Evolutionary conservation across 2,888 invertebrate genomes (phyloP).

Genomic region (Allolobophora icterica): DNA sequence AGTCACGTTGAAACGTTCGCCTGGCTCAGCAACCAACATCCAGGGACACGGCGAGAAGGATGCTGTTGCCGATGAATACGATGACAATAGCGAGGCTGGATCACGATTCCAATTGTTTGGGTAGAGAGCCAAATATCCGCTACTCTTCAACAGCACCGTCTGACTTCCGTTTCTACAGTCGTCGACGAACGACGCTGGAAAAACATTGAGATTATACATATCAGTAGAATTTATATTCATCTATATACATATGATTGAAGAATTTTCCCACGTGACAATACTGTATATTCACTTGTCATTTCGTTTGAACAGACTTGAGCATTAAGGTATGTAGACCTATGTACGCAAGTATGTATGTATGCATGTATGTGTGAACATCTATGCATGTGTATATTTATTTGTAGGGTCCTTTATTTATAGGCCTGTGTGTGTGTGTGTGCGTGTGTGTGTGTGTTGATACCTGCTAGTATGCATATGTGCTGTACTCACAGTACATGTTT

Average conservation of each 20-base stretch:
- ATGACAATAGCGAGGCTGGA: not conserved
- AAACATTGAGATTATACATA: not conserved
- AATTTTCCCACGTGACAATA: too few species aligned
- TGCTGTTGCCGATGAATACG: not conserved
- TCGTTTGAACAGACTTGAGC: not conserved
- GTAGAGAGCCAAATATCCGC: conserved; percentile 40
- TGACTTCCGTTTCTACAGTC: conserved; percentile 36
- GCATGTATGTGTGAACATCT: not conserved
- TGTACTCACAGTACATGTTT: not conserved
- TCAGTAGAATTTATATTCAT: not conserved
- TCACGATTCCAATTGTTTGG: conserved; percentile 31
- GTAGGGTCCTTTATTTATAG: not conserved
- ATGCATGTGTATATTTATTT: conserved; percentile 6
- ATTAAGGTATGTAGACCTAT: not conserved
- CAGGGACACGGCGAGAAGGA: conserved; percentile 35
- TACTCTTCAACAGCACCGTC: conserved; percentile 31
- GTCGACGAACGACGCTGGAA: conserved; percentile 40
- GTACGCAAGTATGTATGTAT: not conserved
- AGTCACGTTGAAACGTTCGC: conserved; percentile 39
- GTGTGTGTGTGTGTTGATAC: not conserved
- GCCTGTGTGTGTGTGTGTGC: not conserved
- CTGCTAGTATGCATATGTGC: not conserved
- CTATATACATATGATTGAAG: too few species aligned
- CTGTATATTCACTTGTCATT: too few species aligned
- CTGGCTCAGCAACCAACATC: conserved; percentile 35